A percentile compares a stretch with the other conserved stretches of the same genome.
phyloP scores from a whole-genome alignment of 2,113 vertebrate genomes.

The Neodon shergylaensis region DNA sequence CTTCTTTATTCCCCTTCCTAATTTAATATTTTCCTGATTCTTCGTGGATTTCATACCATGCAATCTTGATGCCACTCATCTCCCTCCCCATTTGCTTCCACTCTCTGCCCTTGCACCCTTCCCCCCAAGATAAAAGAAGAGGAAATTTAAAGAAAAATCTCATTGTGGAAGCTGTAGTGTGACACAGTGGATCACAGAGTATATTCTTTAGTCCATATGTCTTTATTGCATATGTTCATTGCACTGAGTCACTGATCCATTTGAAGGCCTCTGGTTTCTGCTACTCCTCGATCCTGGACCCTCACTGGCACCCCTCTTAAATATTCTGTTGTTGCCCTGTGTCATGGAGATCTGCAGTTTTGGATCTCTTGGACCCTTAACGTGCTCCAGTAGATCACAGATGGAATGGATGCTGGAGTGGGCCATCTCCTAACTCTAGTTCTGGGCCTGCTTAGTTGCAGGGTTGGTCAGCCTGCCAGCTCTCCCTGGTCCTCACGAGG shows the following conservation, averaged over 20 bases:
- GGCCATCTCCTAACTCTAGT: neutral
- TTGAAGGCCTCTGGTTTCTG: neutral
- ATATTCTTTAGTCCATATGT: too few relatives aligned
- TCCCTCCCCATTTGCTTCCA: neutral
- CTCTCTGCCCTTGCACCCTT: neutral
- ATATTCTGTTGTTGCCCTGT: neutral
- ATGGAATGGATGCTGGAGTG: neutral
- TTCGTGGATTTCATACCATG: neutral
- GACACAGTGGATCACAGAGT: neutral
- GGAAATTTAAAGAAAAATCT: neutral
- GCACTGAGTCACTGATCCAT: neutral
- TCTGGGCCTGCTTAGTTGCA: neutral
- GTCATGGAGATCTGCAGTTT: neutral
- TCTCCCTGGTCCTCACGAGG: neutral
- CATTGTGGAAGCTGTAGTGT: neutral
- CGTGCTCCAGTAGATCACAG: neutral
- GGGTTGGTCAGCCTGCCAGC: neutral
- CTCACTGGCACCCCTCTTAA: neutral
- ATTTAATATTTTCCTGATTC: neutral
- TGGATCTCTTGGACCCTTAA: neutral
- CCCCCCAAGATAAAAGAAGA: neutral
- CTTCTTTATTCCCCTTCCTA: neutral
- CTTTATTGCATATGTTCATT: neutral
- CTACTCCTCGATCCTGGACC: neutral
- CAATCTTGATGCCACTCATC: neutral